Percentiles rank a stretch among this genome's conserved stretches.
Conservation (phyloP, 2,888 invertebrate species). For the Drosophila pseudotakahashii region DNA sequence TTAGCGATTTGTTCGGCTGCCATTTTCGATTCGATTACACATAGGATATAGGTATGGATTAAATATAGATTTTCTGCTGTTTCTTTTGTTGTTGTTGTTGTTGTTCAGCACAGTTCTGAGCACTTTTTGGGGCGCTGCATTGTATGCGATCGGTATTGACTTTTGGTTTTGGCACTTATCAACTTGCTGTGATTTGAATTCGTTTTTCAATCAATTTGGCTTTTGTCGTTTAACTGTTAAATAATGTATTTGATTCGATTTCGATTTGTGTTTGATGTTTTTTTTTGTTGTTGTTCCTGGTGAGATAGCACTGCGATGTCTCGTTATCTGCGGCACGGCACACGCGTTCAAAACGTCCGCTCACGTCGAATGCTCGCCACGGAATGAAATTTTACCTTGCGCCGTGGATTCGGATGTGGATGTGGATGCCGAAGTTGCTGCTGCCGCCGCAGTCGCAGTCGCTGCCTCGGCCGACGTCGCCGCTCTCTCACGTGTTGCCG, state of each 20-base stretch:
- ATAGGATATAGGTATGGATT: conserved; percentile 18
- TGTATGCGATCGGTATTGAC: conserved; percentile 14
- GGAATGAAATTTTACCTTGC: conserved; percentile 81
- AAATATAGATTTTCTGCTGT: conserved; percentile 5
- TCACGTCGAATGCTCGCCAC: conserved; percentile 83
- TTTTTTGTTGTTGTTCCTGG: background rate
- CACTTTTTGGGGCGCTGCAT: conserved; percentile 62
- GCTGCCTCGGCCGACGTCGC: conserved; percentile 20
- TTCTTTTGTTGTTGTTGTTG: background rate
- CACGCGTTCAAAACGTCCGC: conserved; percentile 72
- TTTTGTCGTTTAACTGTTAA: conserved; percentile 9
- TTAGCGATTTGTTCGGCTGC: conserved; percentile 58
- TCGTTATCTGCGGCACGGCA: conserved; percentile 25
- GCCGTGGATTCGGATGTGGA: conserved; percentile 8
- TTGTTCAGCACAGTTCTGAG: conserved; percentile 39
- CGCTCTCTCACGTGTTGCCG: conserved; percentile 22
- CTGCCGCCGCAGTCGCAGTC: background rate
- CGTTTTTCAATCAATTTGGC: background rate
- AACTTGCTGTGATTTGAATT: conserved; percentile 28
- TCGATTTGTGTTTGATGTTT: conserved; percentile 3
- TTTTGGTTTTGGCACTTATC: conserved; percentile 11
- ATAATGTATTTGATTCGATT: conserved; percentile 34
- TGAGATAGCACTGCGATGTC: conserved; percentile 35
- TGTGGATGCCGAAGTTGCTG: conserved; percentile 17
- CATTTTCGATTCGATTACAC: conserved; percentile 38